phyloP scores from a whole-genome alignment of 2,113 vertebrate genomes.

The Poeciliopsis retropinna region DNA sequence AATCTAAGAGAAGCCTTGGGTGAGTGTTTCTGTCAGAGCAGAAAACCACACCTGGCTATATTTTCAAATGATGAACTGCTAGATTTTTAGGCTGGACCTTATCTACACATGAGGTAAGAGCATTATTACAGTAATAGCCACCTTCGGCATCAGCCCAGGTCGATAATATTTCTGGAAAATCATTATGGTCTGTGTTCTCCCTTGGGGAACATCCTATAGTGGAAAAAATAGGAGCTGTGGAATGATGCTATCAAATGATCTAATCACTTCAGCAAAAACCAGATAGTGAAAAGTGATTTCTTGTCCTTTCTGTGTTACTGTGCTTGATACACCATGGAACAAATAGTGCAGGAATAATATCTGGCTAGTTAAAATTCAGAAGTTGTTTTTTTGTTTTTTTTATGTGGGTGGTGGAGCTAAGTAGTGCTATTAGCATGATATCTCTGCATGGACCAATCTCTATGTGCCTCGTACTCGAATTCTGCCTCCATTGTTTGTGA shows the following conservation, averaged over 20 bases:
- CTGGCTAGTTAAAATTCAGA: slow-evolving; percentile 40
- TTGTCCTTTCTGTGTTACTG: slow-evolving; percentile 47
- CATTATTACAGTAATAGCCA: slow-evolving; percentile 48
- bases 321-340: slow-evolving; percentile 34
- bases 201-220: slow-evolving; percentile 36
- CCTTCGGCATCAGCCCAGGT: slow-evolving; percentile 54
- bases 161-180: slow-evolving; percentile 76
- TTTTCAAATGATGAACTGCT: slow-evolving; percentile 42
- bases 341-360: slow-evolving; percentile 55
- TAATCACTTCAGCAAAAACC: slow-evolving; percentile 62
- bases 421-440: slow-evolving; percentile 43
- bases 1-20: not conserved
- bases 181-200: slow-evolving; percentile 65
- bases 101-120: slow-evolving; percentile 38
- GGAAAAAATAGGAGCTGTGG: slow-evolving; percentile 62
- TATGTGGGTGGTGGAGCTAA: slow-evolving; percentile 5
- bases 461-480: slow-evolving; percentile 43
- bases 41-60: not conserved
- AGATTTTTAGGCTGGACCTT: slow-evolving; percentile 30
- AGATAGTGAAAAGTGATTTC: slow-evolving; percentile 63
- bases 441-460: slow-evolving; percentile 34
- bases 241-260: slow-evolving; percentile 65
- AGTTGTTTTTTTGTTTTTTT: slow-evolving; percentile 31
- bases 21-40: not conserved
- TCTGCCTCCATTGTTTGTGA: slow-evolving; percentile 42